Evolutionary conservation across 2,797 vertebrate genomes (phyloP).

Genomic region (Taeniopygia guttata): DNA sequence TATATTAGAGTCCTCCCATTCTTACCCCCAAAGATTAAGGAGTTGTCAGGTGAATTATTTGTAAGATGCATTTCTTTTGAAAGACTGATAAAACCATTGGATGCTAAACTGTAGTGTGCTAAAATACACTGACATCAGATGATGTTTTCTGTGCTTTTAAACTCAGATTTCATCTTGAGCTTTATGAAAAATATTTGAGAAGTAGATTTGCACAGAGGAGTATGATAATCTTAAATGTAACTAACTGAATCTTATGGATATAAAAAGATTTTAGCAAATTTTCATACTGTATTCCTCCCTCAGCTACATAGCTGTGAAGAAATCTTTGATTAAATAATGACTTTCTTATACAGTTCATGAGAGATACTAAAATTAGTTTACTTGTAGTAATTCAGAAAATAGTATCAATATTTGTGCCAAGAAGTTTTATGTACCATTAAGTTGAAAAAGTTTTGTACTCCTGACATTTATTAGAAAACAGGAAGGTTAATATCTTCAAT

Average conservation of each 20-base stretch:
- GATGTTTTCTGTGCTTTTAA: not conserved
- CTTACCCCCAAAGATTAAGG: not conserved
- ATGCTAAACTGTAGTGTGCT: not conserved
- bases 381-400: not conserved
- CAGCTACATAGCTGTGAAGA: not conserved
- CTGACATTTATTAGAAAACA: not conserved
- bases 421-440: not conserved
- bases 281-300: not conserved
- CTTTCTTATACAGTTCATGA: not conserved
- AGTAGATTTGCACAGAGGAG: not conserved
- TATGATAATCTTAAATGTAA: not conserved
- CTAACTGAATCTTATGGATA: not conserved
- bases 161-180: not conserved
- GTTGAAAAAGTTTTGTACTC: not conserved
- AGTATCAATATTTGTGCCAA: not conserved
- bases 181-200: constrained; percentile 11
- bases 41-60: not conserved
- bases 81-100: not conserved
- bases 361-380: not conserved
- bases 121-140: not conserved
- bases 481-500: not conserved
- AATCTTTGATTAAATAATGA: not conserved
- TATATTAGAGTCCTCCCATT: not conserved
- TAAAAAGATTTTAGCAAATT: not conserved
- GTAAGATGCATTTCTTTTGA: not conserved